These are phyloP conservation scores for Pseudomyrmex dendroicus DNA, from an alignment of 1,140 invertebrate species.

Conservation along the genomic window DNA sequence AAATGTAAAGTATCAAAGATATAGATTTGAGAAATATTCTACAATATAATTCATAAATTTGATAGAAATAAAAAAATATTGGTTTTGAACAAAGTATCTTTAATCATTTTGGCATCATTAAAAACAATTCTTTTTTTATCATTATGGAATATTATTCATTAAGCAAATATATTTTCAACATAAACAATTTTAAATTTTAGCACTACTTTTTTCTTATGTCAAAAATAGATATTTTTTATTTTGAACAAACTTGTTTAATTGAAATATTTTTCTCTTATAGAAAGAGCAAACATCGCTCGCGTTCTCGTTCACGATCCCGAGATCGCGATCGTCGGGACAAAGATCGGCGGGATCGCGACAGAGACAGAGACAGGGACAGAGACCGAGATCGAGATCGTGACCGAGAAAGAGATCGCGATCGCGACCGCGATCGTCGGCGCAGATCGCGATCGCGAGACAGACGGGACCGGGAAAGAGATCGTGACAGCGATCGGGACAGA, in stretches of 20 bases:
- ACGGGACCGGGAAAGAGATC: constrained; percentile 78
- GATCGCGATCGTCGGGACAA: constrained; percentile 80
- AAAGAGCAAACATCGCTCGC: constrained; percentile 84
- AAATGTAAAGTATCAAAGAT: too few relatives aligned
- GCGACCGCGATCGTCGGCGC: constrained; percentile 81
- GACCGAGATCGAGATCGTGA: constrained; percentile 76
- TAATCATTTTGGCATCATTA: too few relatives aligned
- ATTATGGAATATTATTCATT: too few relatives aligned
- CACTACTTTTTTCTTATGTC: not conserved
- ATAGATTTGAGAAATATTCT: too few relatives aligned
- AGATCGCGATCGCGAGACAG: constrained; percentile 82
- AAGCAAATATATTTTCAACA: too few relatives aligned
- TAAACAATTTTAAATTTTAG: too few relatives aligned
- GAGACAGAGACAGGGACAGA: constrained; percentile 80
- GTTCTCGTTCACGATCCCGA: constrained; percentile 83
- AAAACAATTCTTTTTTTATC: too few relatives aligned
- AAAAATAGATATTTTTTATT: not conserved
- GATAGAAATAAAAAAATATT: too few relatives aligned
- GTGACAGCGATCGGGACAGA: constrained; percentile 79
- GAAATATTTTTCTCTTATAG: constrained; percentile 75
- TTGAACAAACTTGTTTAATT: constrained; percentile 18
- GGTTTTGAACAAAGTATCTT: too few relatives aligned
- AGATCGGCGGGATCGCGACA: constrained; percentile 83
- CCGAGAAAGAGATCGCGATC: constrained; percentile 80
- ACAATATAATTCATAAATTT: too few relatives aligned